Percentiles rank a stretch among this genome's conserved stretches.
Conservation (phyloP, 2,888 invertebrate species). For the Acleris laterana region DNA sequence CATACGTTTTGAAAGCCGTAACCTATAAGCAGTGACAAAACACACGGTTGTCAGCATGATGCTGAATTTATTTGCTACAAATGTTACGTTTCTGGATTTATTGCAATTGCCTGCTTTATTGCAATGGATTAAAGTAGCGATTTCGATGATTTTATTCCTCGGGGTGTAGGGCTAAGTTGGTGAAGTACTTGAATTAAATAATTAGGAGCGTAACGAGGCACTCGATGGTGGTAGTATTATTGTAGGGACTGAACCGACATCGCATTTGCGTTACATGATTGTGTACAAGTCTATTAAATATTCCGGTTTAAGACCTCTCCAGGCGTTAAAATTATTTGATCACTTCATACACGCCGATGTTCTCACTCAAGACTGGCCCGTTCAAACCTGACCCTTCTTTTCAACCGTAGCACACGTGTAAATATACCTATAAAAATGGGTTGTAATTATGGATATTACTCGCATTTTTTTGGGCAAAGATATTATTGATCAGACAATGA, state of each 20-base stretch:
- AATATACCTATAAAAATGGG: too few relatives aligned
- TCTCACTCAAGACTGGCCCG: not conserved
- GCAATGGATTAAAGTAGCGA: conserved; percentile 36
- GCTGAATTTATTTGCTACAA: conserved; percentile 63
- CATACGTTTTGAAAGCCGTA: conserved; percentile 68
- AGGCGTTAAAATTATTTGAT: conserved; percentile 17
- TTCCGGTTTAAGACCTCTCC: conserved; percentile 17
- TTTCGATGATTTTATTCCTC: conserved; percentile 37
- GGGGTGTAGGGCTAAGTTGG: conserved; percentile 20
- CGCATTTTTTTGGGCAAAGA: too few relatives aligned
- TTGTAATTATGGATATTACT: too few relatives aligned
- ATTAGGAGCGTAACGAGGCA: conserved; percentile 68
- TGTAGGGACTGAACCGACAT: conserved; percentile 35
- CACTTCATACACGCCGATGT: not conserved
- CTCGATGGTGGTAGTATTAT: conserved; percentile 44
- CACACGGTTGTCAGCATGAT: conserved; percentile 76
- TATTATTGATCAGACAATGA: too few relatives aligned
- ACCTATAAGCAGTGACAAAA: conserved; percentile 76
- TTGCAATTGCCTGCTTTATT: conserved; percentile 38
- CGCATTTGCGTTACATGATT: conserved; percentile 28
- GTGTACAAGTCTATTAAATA: conserved; percentile 1
- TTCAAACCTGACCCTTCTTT: not conserved
- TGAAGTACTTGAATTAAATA: conserved; percentile 57
- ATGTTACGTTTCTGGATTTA: conserved; percentile 9
- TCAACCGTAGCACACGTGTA: too few relatives aligned